Percentiles rank a stretch among this genome's conserved stretches.
phyloP scores from a whole-genome alignment of 2,888 invertebrate species.

The Helobdella robusta region DNA sequence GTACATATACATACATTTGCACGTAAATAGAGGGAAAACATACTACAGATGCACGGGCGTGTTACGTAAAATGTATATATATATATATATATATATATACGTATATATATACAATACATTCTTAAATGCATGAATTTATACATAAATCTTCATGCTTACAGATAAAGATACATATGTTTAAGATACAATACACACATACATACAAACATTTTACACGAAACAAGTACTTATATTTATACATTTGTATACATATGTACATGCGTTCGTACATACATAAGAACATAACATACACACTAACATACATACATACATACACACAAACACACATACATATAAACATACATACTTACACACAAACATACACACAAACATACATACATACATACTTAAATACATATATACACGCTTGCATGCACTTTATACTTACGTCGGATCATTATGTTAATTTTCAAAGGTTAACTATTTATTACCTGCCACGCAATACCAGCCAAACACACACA shows the following conservation, averaged over 20 bases:
- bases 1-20: background rate
- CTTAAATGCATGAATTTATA: background rate
- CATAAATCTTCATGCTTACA: conserved; percentile 14
- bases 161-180: conserved; percentile 3
- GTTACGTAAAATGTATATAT: too few relatives aligned
- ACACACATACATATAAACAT: conserved; percentile 1
- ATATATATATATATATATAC: background rate
- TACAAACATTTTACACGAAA: background rate
- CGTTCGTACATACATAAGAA: conserved; percentile 9
- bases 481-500: too few relatives aligned
- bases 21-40: too few relatives aligned
- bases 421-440: too few relatives aligned
- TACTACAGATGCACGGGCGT: too few relatives aligned
- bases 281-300: conserved; percentile 12
- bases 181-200: background rate
- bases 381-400: background rate
- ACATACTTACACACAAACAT: conserved; percentile 13
- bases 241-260: conserved; percentile 14
- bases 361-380: conserved; percentile 11
- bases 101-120: background rate
- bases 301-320: conserved; percentile 14
- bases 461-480: too few relatives aligned
- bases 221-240: background rate
- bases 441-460: too few relatives aligned
- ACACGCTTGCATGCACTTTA: too few relatives aligned